These are phyloP conservation scores for Scaptomyza hsui DNA, from an alignment of 1,140 invertebrate species.

Conservation along the genomic window DNA sequence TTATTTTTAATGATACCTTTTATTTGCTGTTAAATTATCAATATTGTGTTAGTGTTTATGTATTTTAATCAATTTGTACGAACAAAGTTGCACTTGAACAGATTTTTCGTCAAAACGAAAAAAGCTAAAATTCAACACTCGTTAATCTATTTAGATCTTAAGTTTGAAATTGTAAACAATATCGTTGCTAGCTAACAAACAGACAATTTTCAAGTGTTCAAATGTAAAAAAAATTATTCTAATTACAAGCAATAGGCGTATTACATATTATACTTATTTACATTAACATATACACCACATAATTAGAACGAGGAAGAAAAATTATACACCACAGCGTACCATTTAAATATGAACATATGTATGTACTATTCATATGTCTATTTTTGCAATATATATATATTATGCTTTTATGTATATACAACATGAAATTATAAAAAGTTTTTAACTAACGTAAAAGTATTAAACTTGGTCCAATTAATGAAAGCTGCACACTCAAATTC, in stretches of 20 bases:
- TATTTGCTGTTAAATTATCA: constrained; percentile 67
- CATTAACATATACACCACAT: constrained; percentile 44
- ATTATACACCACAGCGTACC: constrained; percentile 60
- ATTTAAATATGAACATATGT: constrained; percentile 33
- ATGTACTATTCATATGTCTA: constrained; percentile 53
- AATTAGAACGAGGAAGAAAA: constrained; percentile 17
- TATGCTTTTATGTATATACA: constrained; percentile 65
- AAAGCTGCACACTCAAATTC: constrained; percentile 41
- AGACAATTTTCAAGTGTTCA: constrained; percentile 71
- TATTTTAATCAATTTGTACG: constrained; percentile 53
- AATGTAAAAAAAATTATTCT: constrained; percentile 69
- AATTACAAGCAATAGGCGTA: constrained; percentile 68
- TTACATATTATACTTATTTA: constrained; percentile 28
- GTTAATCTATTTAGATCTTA: constrained; percentile 58
- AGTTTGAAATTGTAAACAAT: constrained; percentile 43
- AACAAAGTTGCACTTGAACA: constrained; percentile 71
- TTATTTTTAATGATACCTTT: constrained; percentile 43
- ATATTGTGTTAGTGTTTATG: constrained; percentile 55
- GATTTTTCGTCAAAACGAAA: constrained; percentile 35
- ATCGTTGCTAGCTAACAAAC: constrained; percentile 42
- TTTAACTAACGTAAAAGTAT: constrained; percentile 65
- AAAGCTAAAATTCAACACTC: constrained; percentile 31
- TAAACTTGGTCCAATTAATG: constrained; percentile 71
- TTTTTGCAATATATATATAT: constrained; percentile 81
- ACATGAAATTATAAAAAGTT: constrained; percentile 53